Evolutionary conservation across 2,113 vertebrate species (phyloP).

Genomic region (Nerophis ophidion): DNA sequence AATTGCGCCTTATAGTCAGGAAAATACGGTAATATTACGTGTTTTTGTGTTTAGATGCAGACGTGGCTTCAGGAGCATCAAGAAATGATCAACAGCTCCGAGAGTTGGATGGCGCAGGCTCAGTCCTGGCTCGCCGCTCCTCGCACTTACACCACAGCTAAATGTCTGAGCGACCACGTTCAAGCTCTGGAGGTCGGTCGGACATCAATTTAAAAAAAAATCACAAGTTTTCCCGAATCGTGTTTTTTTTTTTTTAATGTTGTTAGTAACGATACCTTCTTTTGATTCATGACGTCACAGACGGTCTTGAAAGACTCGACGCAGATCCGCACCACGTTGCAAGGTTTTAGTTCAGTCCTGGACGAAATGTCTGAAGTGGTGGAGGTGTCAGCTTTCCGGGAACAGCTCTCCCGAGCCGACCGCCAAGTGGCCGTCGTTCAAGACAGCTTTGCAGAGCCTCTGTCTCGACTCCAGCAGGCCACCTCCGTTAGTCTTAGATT

Average conservation of each 20-base stretch:
- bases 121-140: slow-evolving; percentile 73
- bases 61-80: slow-evolving; percentile 80
- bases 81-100: slow-evolving; percentile 78
- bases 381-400: slow-evolving; percentile 67
- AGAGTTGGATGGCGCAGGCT: slow-evolving; percentile 80
- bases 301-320: slow-evolving; percentile 84
- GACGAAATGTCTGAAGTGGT: slow-evolving; percentile 78
- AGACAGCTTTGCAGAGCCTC: slow-evolving; percentile 71
- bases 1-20: too few species aligned
- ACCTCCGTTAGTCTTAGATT: slow-evolving; percentile 74
- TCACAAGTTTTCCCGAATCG: not conserved
- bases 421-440: slow-evolving; percentile 72
- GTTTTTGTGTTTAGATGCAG: slow-evolving; percentile 67
- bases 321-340: slow-evolving; percentile 80
- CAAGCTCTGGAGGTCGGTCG: slow-evolving; percentile 75
- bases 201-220: not conserved
- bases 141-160: slow-evolving; percentile 73
- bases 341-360: slow-evolving; percentile 70
- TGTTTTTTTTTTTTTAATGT: not conserved
- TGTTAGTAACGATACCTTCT: not conserved
- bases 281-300: slow-evolving; percentile 49
- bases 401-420: slow-evolving; percentile 70
- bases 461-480: slow-evolving; percentile 78
- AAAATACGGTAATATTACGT: not conserved
- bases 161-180: slow-evolving; percentile 72